Conservation (phyloP, 1,140 invertebrate genomes). For the Lucilia cuprina region DNA sequence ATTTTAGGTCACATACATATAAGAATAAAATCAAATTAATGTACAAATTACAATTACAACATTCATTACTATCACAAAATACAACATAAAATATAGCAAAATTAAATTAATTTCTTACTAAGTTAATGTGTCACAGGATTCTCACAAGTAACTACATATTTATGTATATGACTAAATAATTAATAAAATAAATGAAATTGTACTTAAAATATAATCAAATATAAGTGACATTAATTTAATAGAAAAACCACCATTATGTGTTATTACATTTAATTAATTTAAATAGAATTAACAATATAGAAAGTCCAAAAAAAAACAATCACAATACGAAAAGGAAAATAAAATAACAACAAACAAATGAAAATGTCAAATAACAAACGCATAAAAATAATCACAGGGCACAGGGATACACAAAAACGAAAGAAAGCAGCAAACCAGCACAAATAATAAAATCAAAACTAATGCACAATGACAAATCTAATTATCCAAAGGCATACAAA, state of each 20-base stretch:
- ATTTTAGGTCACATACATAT: too few relatives aligned
- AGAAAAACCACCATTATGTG: neutral
- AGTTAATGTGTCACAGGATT: too few relatives aligned
- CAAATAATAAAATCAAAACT: constrained; percentile 19
- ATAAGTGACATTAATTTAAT: constrained; percentile 27
- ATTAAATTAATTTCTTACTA: too few relatives aligned
- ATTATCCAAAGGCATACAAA: constrained; percentile 7
- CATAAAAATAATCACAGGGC: neutral
- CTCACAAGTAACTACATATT: neutral
- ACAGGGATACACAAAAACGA: neutral
- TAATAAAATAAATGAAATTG: constrained; percentile 28
- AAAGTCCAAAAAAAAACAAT: neutral
- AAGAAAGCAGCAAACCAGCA: neutral
- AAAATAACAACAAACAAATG: neutral
- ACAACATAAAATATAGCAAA: too few relatives aligned
- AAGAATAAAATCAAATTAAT: too few relatives aligned
- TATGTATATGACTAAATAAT: constrained; percentile 5
- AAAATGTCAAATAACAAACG: neutral
- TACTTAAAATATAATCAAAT: constrained; percentile 15
- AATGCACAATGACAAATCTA: constrained; percentile 33
- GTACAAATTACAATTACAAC: too few relatives aligned
- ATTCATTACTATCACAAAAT: too few relatives aligned
- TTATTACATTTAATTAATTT: constrained; percentile 24
- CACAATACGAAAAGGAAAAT: neutral
- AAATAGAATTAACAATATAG: constrained; percentile 18